Percentiles rank a stretch among this genome's conserved stretches.
phyloP scores from a whole-genome alignment of 2,888 invertebrate genomes.

The Glyphotaelius pellucidus region DNA sequence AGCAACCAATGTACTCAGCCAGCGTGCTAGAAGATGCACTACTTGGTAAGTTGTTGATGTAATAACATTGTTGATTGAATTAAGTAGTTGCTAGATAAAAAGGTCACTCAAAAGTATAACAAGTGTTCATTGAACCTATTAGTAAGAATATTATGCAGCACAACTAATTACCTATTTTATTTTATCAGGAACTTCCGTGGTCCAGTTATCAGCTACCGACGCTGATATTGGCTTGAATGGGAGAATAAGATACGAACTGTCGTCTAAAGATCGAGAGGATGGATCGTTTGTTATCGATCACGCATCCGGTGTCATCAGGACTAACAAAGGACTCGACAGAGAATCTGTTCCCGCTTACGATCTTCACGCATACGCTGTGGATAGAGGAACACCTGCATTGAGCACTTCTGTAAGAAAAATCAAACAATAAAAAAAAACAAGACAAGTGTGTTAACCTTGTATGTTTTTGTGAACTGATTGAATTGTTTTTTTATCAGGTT shows the following conservation, averaged over 20 bases:
- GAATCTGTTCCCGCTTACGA: constrained; percentile 93
- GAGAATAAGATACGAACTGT: constrained; percentile 87
- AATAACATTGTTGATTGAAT: constrained; percentile 67
- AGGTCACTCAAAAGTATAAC: not conserved
- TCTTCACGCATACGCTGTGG: constrained; percentile 91
- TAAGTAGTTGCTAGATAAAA: not conserved
- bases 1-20: constrained; percentile 88
- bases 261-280: constrained; percentile 86
- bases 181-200: constrained; percentile 81
- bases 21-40: constrained; percentile 92
- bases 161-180: not conserved
- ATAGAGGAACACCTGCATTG: constrained; percentile 89
- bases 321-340: constrained; percentile 92
- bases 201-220: constrained; percentile 89
- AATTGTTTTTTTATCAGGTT: constrained; percentile 72
- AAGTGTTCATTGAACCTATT: not conserved
- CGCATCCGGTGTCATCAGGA: constrained; percentile 93
- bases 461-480: not conserved
- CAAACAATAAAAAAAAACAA: not conserved
- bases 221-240: constrained; percentile 93
- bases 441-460: not conserved
- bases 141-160: not conserved
- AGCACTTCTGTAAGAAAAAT: constrained; percentile 76
- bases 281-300: constrained; percentile 95
- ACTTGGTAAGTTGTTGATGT: constrained; percentile 77